Evolutionary conservation across 1,140 invertebrate species (phyloP).

Genomic region (Lepidostoma basale): DNA sequence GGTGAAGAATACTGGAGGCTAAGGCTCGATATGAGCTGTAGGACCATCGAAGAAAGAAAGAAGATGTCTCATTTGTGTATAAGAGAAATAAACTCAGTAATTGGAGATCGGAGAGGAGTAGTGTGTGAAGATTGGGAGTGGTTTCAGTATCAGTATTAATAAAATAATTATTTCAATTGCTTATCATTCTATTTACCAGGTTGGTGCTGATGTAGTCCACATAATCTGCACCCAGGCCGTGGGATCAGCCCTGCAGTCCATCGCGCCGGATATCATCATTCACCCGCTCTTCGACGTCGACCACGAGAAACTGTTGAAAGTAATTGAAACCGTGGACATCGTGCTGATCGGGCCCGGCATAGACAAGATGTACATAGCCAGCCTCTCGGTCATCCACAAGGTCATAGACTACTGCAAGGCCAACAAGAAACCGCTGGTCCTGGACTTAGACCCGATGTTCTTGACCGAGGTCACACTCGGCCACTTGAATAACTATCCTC

Average conservation of each 20-base stretch:
- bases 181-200: no score
- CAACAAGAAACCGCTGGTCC: constrained; percentile 69
- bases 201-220: constrained; percentile 76
- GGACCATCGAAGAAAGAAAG: no score
- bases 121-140: neutral
- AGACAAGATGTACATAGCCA: constrained; percentile 63
- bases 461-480: constrained; percentile 60
- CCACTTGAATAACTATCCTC: constrained; percentile 13
- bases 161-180: no score
- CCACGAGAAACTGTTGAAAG: constrained; percentile 54
- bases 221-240: constrained; percentile 74
- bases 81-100: no score
- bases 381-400: constrained; percentile 51
- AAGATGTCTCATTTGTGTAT: no score
- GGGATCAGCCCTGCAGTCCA: constrained; percentile 75
- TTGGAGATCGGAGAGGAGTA: no score
- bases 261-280: constrained; percentile 83
- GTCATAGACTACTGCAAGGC: constrained; percentile 52
- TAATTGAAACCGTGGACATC: constrained; percentile 69
- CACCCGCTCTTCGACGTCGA: constrained; percentile 69
- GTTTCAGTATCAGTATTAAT: neutral
- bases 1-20: no score
- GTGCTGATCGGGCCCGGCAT: constrained; percentile 79
- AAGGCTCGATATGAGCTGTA: no score
- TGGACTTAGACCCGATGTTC: constrained; percentile 81